Evolutionary conservation across 2,797 vertebrate species (phyloP).

Genomic region (Sphenopsis melanotis): DNA sequence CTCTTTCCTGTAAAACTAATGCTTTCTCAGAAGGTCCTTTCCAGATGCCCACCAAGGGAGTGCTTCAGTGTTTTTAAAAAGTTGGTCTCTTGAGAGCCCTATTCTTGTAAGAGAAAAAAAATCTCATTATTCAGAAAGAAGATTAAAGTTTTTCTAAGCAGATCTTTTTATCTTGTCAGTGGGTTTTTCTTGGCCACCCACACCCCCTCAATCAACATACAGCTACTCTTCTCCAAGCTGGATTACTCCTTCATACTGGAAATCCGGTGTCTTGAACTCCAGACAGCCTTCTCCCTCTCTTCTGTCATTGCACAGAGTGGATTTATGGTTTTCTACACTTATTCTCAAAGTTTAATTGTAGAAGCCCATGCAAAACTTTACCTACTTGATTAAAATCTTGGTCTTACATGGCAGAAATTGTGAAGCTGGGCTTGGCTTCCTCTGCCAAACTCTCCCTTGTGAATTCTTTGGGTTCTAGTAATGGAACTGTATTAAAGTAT

Average conservation of each 20-base stretch:
- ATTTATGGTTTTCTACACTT: neutral
- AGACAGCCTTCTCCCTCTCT: neutral
- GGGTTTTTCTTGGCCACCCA: neutral
- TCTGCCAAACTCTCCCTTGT: neutral
- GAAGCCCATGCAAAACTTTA: neutral
- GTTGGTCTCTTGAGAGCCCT: neutral
- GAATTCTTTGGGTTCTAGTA: neutral
- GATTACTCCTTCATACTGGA: neutral
- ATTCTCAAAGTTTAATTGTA: neutral
- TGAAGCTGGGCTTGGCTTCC: neutral
- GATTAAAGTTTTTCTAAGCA: neutral
- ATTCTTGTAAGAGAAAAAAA: neutral
- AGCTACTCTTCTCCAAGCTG: neutral
- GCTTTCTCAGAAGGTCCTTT: neutral
- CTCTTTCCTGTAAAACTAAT: neutral
- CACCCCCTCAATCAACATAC: fast-evolving
- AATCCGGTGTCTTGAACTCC: neutral
- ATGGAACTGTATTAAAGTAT: neutral
- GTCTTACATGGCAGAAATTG: neutral
- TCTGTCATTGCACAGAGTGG: neutral
- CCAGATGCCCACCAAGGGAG: fast-evolving
- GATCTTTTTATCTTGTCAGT: neutral
- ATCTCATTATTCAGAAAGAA: neutral
- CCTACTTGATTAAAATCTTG: neutral
- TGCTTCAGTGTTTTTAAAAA: neutral